Evolutionary conservation across 1,140 invertebrate genomes (phyloP).

Genomic region (Caenorhabditis briggsae): DNA sequence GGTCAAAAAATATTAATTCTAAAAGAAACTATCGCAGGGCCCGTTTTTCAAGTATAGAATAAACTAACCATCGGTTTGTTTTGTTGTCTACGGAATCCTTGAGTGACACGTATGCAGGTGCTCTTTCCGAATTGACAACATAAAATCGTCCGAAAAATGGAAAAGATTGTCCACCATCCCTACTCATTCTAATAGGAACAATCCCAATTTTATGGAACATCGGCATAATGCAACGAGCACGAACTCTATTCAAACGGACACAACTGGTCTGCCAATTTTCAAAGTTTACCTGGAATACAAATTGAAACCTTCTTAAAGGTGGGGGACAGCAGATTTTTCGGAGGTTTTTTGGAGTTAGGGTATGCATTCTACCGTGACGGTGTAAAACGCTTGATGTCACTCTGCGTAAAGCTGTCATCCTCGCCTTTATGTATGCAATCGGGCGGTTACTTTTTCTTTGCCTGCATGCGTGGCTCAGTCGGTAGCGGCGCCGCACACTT

Average conservation of each 20-base stretch:
- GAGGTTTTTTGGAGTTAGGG: too few relatives aligned
- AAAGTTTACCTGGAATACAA: conserved; percentile 58
- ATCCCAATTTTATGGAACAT: conserved; percentile 89
- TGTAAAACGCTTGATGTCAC: too few relatives aligned
- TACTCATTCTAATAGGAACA: conserved; percentile 87
- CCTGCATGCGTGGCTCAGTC: too few relatives aligned
- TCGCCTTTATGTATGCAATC: too few relatives aligned
- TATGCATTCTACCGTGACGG: too few relatives aligned
- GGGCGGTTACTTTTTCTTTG: too few relatives aligned
- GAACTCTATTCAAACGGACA: conserved; percentile 56
- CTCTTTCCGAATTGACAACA: conserved; percentile 51
- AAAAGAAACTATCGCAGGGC: too few relatives aligned
- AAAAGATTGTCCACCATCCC: conserved; percentile 84
- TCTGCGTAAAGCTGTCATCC: too few relatives aligned
- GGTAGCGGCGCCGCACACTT: too few relatives aligned
- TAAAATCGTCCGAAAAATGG: conserved; percentile 87
- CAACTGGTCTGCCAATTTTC: conserved; percentile 67
- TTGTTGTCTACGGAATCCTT: conserved; percentile 41
- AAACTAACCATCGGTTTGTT: conserved; percentile 33
- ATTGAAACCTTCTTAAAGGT: neutral
- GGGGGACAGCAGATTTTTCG: too few relatives aligned
- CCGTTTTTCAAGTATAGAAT: too few relatives aligned
- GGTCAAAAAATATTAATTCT: too few relatives aligned
- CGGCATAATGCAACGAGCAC: conserved; percentile 67
- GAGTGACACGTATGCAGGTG: neutral